Evolutionary conservation across 2,797 vertebrate species (phyloP), one percentile per base, ranked within the genome.

Genomic region (Sebastes cheni): DNA sequence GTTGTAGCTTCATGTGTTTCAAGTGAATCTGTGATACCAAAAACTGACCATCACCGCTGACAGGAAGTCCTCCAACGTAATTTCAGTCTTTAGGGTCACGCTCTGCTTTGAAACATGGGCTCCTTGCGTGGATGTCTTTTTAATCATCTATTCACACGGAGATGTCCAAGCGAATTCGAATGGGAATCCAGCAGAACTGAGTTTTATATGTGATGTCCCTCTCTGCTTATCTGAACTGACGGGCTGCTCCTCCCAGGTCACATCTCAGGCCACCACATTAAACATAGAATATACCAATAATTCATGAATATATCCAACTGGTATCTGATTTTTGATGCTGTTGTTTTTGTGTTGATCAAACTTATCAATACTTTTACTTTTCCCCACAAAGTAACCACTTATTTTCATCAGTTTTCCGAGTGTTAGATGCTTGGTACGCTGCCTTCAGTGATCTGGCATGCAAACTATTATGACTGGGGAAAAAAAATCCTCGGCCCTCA

Each of bases 181-280:
- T 64, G 61, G 6, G 36, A 56, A 78, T 75, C 32, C 36, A 54
- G 67, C 2, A 6, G 79, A 67, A 36, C 27, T 22, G 82, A 69
- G 67, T 77, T 85, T 78, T 72, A 34, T 58, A 25, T 78, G 62
- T 81, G 81, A 90, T 20, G 82, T 67, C 60, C 79, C 69, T 83
- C 65, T 83, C 55, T 61, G 78, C 88, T 87, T 67, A 94, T 93
- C 60, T 74, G 85, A 89, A 55, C 85, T 85, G 92, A 92, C 90
- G 87, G 73, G 66, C 65, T 72, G 69, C 67, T 87, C 36, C 67
- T 78, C 68, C 54, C 46, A 2, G 14, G 72, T 68, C 32, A 5
- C 54, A 27, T 82, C 46, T 77, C 74, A 54, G 72, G 11, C n/a
- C 52, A 6, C 56, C 65, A 32, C 27, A 61, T 75, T 50, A 27